Percentiles rank a stretch among this genome's conserved stretches.
These are phyloP conservation scores for Cebidichthys violaceus DNA, from an alignment of 2,113 vertebrate species.

Conservation along the genomic window DNA sequence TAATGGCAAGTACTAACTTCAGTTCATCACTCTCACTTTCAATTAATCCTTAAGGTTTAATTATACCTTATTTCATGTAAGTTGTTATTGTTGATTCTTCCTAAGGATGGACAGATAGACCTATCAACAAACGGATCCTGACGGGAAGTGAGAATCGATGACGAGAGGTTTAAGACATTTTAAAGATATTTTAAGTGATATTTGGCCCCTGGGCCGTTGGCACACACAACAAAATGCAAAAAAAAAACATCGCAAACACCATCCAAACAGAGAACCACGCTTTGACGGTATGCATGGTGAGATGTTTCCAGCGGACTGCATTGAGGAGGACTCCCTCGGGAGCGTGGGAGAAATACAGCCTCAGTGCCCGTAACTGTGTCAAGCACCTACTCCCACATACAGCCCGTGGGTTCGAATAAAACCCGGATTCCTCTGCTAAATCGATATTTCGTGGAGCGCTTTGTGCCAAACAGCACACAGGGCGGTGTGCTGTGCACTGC, in stretches of 20 bases:
- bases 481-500: slow-evolving; percentile 17
- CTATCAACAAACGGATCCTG: not conserved
- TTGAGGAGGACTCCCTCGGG: slow-evolving; percentile 50
- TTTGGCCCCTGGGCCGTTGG: slow-evolving; percentile 11
- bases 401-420: slow-evolving; percentile 62
- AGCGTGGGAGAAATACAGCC: slow-evolving; percentile 77
- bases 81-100: not conserved
- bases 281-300: slow-evolving; percentile 39
- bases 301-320: slow-evolving; percentile 61
- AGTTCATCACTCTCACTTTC: not conserved
- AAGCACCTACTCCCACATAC: slow-evolving; percentile 75
- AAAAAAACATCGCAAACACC: not conserved
- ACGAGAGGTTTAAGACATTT: not conserved
- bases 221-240: slow-evolving; percentile 26
- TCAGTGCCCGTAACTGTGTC: slow-evolving; percentile 64
- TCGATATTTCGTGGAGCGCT: slow-evolving; percentile 58
- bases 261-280: slow-evolving; percentile 32
- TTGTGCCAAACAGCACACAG: slow-evolving; percentile 24
- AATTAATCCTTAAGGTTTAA: not conserved
- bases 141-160: not conserved
- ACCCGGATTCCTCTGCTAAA: slow-evolving; percentile 49
- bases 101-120: not conserved
- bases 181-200: slow-evolving; percentile 6
- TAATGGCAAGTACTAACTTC: not conserved
- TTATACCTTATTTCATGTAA: not conserved